These are phyloP conservation scores for Apodemia hepburni DNA, from an alignment of 2,888 invertebrate species.

Conservation along the genomic window DNA sequence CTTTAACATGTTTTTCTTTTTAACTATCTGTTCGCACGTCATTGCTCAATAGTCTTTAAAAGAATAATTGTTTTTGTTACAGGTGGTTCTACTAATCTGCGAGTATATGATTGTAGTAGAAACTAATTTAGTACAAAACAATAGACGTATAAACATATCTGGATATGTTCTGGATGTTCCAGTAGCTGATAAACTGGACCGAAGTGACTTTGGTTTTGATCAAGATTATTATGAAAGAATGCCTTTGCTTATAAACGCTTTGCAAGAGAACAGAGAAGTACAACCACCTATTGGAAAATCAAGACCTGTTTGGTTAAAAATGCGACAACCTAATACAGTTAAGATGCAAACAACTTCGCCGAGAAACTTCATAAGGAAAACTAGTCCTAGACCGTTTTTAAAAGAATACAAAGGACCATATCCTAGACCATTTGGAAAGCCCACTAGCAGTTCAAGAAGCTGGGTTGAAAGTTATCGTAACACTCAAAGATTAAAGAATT, in stretches of 20 bases:
- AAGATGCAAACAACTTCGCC: conserved; percentile 36
- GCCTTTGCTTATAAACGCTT: conserved; percentile 68
- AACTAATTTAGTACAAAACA: conserved; percentile 62
- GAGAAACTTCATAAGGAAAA: conserved; percentile 51
- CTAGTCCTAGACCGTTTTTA: conserved; percentile 75
- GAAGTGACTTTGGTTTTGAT: conserved; percentile 64
- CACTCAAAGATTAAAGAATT: conserved; percentile 64
- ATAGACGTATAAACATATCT: conserved; percentile 38
- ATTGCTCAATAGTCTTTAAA: too few species aligned
- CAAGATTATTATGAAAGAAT: conserved; percentile 72
- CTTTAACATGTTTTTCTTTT: too few species aligned
- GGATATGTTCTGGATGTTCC: conserved; percentile 46
- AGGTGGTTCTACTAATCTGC: conserved; percentile 76
- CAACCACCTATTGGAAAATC: conserved; percentile 48
- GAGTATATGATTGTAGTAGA: conserved; percentile 73
- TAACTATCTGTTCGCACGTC: too few species aligned
- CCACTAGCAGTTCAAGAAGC: conserved; percentile 51
- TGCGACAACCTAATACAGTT: conserved; percentile 28
- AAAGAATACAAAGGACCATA: conserved; percentile 61
- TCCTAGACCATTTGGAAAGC: conserved; percentile 60
- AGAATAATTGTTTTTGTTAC: conserved; percentile 40
- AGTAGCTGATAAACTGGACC: conserved; percentile 61
- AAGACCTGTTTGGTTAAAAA: conserved; percentile 25
- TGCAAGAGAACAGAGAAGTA: conserved; percentile 63
- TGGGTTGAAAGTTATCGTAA: conserved; percentile 70